Evolutionary conservation across 2,888 invertebrate genomes (phyloP).

Genomic region (Torymus texanus): DNA sequence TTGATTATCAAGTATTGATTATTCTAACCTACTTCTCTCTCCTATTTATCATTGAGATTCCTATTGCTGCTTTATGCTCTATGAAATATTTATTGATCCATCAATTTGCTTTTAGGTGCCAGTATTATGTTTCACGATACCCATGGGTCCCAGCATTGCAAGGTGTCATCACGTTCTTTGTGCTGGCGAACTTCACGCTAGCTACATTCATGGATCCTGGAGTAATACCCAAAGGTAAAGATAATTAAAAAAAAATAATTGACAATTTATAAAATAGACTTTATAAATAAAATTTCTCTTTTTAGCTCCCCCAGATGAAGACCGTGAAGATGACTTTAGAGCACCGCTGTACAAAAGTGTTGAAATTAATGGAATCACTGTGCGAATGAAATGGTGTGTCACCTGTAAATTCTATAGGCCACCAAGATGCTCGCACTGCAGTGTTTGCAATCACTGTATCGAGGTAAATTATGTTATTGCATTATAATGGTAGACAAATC

Average conservation of each 20-base stretch:
- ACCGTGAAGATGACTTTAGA: slow-evolving; percentile 96
- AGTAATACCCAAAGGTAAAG: slow-evolving; percentile 95
- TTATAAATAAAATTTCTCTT: slow-evolving; percentile 52
- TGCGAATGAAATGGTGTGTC: slow-evolving; percentile 99
- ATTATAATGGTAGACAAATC: not conserved
- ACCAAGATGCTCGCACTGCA: slow-evolving; percentile 99
- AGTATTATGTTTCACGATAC: slow-evolving; percentile 87
- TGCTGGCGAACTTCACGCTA: slow-evolving; percentile 97
- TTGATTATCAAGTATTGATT: slow-evolving; percentile 34
- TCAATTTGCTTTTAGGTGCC: slow-evolving; percentile 82
- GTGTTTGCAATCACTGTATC: slow-evolving; percentile 99
- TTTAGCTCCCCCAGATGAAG: slow-evolving; percentile 96
- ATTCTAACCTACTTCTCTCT: slow-evolving; percentile 18
- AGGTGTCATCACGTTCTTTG: slow-evolving; percentile 96
- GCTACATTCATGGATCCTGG: slow-evolving; percentile 99
- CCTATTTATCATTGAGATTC: slow-evolving; percentile 2
- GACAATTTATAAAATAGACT: not conserved
- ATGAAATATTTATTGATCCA: slow-evolving; percentile 19
- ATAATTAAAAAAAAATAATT: not conserved
- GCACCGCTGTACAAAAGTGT: slow-evolving; percentile 97
- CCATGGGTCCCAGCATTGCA: slow-evolving; percentile 95
- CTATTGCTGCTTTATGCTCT: not conserved
- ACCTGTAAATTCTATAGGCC: slow-evolving; percentile 99
- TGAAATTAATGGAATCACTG: slow-evolving; percentile 98
- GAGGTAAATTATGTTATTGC: slow-evolving; percentile 79